These are phyloP conservation scores for Pseudococcus jackbeardsleyi DNA, from an alignment of 2,888 invertebrate genomes.

Conservation along the genomic window DNA sequence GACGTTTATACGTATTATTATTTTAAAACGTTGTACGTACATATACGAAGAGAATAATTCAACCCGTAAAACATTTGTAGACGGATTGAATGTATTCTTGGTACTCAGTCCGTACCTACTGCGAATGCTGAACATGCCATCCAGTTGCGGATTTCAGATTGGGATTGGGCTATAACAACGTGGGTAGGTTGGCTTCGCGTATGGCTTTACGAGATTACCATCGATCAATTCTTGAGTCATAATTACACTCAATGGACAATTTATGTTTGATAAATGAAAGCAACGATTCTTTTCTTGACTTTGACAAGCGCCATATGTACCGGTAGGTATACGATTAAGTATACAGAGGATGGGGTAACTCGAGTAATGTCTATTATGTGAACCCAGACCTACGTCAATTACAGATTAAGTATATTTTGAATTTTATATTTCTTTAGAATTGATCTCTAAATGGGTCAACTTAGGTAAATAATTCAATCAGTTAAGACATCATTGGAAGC, in stretches of 20 bases:
- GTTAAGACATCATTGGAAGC: conserved; percentile 22
- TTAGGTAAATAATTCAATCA: conserved; percentile 28
- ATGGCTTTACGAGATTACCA: background rate
- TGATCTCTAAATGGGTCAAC: conserved; percentile 42
- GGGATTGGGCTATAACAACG: conserved; percentile 10
- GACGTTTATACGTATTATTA: conserved; percentile 41
- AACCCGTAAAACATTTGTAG: conserved; percentile 46
- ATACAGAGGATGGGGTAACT: conserved; percentile 10
- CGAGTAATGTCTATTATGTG: background rate
- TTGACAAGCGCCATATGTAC: conserved; percentile 31
- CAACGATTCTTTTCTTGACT: conserved; percentile 22
- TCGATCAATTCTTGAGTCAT: conserved; percentile 52
- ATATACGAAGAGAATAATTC: background rate
- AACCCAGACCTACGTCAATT: conserved; percentile 2
- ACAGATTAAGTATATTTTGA: conserved; percentile 22
- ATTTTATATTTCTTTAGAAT: conserved; percentile 40
- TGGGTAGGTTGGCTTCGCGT: background rate
- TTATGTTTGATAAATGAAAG: conserved; percentile 27
- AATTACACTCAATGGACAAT: conserved; percentile 46
- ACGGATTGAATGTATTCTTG: conserved; percentile 5
- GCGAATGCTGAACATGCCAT: conserved; percentile 33
- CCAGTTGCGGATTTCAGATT: background rate
- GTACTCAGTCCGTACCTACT: background rate
- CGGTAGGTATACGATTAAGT: no score
- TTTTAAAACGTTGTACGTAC: background rate